Evolutionary conservation across 2,113 vertebrate species (phyloP), one percentile per base, ranked within the genome.

Genomic region (Heterochromis multidens): DNA sequence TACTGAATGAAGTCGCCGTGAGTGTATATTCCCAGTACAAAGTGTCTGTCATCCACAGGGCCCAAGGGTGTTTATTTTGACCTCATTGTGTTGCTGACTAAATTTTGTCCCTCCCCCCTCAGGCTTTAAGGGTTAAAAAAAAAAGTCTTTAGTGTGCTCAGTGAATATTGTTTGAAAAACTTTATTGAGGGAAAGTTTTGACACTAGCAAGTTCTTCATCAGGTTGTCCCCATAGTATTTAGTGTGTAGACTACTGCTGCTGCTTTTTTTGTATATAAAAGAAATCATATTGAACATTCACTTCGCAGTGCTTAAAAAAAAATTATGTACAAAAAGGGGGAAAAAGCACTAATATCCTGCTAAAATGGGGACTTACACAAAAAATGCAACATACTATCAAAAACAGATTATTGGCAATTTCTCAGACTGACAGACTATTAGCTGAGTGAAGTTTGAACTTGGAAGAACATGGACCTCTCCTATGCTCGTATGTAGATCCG

Each of bases 401-500:
- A 63, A 86, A 67, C 27, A 35, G 31, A 58, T 82, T 12, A 35
- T 31, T 58, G 35, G 19, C 77, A n/a, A 14, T 63, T 57, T 77
- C 31, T 31, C 12, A 61, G 23, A 7, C 33, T 52, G 52, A 56
- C n/a, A 25, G 17, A 49, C 49, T 58, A n/a, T 23, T 17, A 79
- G 54, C 46, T 77, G 16, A 7, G 11, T 19, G 49, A 40, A 29
- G 25, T 40, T 31, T 29, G 7, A 60, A 37, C 11, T 43, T 7
- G 35, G 61, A 9, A 52, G 33, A 65, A 31, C 3, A 0, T 5
- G 6, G 58, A 49, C 17, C n/a, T 61, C 70, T 54, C n/a, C 57
- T 95, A 98, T 12, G 96, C 98, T 79, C 97, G 96, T 40, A 97
- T 88, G 63, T 99, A 99, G 96, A 99, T 96, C 91, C 98, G 96